These are phyloP conservation scores for Melipona bicolor DNA, from an alignment of 2,888 invertebrate species.

Conservation along the genomic window DNA sequence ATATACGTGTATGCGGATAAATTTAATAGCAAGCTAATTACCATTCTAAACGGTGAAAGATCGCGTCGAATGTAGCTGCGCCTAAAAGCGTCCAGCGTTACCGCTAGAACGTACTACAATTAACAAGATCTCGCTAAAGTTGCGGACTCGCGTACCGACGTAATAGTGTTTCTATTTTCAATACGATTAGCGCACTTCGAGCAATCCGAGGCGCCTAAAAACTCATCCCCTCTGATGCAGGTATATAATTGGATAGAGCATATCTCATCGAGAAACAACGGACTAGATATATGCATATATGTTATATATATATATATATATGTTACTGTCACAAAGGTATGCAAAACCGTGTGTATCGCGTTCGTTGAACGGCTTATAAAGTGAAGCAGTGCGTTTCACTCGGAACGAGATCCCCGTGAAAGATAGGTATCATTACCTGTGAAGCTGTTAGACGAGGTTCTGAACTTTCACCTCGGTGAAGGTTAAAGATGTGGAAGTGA, in stretches of 20 bases:
- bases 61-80: background rate
- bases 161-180: background rate
- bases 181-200: background rate
- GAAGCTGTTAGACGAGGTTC: constrained; percentile 66
- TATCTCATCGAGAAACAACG: constrained; percentile 46
- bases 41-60: background rate
- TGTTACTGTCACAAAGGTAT: constrained; percentile 58
- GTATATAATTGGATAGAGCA: constrained; percentile 8
- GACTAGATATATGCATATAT: constrained; percentile 57
- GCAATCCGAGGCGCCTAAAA: background rate
- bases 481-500: constrained; percentile 50
- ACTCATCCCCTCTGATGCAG: background rate
- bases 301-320: background rate
- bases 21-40: background rate
- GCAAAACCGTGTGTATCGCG: constrained; percentile 55
- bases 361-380: constrained; percentile 50
- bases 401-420: constrained; percentile 55
- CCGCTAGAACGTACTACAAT: background rate
- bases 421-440: constrained; percentile 42
- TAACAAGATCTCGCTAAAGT: background rate
- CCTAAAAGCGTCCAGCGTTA: background rate
- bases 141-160: background rate
- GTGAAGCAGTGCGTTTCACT: constrained; percentile 61
- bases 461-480: constrained; percentile 79
- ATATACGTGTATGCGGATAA: background rate